phyloP scores from a whole-genome alignment of 2,113 vertebrate genomes.

The Anolis sagrei region DNA sequence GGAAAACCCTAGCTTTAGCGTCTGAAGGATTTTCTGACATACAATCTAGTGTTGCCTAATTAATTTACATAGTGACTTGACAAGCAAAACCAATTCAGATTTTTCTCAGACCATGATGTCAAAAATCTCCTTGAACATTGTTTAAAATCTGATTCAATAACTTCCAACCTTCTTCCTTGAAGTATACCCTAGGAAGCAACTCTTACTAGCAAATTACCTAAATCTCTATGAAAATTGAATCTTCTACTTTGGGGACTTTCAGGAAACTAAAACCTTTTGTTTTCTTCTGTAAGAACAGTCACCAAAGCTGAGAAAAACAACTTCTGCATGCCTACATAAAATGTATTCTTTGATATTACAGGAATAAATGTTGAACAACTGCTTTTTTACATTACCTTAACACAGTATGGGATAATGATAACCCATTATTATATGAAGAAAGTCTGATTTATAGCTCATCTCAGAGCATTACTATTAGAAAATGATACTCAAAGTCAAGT shows the following conservation, averaged over 20 bases:
- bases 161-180: neutral
- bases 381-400: accelerated
- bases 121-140: neutral
- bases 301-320: neutral
- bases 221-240: neutral
- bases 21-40: neutral
- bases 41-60: neutral
- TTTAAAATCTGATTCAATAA: neutral
- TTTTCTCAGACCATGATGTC: neutral
- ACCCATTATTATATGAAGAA: neutral
- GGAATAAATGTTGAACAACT: neutral
- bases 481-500: accelerated
- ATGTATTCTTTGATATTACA: neutral
- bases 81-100: constrained; percentile 7
- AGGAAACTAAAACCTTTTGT: neutral
- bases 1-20: neutral
- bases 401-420: neutral
- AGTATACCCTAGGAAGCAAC: neutral
- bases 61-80: neutral
- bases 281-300: neutral
- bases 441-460: neutral
- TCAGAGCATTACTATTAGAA: accelerated
- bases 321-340: neutral
- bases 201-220: neutral
- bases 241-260: neutral